phyloP scores from a whole-genome alignment of 1,140 invertebrate species.

The Temnothorax longispinosus region DNA sequence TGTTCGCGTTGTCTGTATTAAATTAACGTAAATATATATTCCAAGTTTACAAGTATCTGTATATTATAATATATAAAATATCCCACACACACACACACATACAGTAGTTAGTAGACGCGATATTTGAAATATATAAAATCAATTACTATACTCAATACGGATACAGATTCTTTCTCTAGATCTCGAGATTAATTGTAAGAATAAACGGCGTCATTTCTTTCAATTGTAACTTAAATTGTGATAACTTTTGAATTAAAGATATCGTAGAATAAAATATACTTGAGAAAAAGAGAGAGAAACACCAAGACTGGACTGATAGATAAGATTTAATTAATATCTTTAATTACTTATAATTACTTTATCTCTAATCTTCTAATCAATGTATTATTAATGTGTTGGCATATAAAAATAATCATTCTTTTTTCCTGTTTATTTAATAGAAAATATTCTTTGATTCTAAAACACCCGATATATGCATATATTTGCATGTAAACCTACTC shows the following conservation, averaged over 20 bases:
- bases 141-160: too few species aligned
- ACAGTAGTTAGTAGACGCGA: too few species aligned
- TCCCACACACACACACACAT: neutral
- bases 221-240: neutral
- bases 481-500: neutral
- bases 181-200: neutral
- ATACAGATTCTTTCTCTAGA: neutral
- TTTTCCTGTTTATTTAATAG: neutral
- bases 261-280: neutral
- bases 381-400: neutral
- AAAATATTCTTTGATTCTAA: neutral
- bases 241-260: neutral
- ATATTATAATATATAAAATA: neutral
- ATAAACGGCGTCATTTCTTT: neutral
- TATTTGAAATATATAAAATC: too few species aligned
- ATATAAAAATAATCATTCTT: neutral
- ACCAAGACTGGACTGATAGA: neutral
- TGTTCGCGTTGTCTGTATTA: conserved; percentile 57
- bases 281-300: neutral
- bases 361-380: neutral
- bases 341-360: neutral
- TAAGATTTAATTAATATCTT: conserved; percentile 13
- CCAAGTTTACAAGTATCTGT: neutral
- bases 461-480: conserved; percentile 27
- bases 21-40: conserved; percentile 21